Evolutionary conservation across 2,797 vertebrate genomes (phyloP), one percentile per base, ranked within the genome.

Genomic region (Cynopterus sphinx): DNA sequence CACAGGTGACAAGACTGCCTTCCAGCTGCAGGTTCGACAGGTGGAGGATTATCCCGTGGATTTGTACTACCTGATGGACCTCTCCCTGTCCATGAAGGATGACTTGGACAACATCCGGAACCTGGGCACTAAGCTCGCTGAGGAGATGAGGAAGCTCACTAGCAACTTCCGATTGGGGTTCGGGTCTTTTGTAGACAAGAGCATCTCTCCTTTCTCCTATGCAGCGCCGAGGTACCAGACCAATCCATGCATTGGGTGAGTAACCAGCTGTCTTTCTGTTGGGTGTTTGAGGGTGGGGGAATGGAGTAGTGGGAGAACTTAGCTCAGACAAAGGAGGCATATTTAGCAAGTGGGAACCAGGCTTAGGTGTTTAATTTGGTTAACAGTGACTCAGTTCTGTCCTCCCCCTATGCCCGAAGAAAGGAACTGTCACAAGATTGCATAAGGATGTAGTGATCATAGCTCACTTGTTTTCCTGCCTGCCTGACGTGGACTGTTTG

Each of bases 41-140:
- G 99, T 99, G 97, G 99, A 99, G 97, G 99, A 99, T 96, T 99
- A 99, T 87, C 99, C 99, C 0, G 99, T 99, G 98, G 99, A 99
- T 93, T 98, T 99, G 15, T 99, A 99, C 98, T 99, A 99, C 98
- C 98, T 99, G 98, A 99, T 99, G 99, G 99, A 99, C 96, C 99
- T 99, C 43, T 99, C 99, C 7, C 98, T 99, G 33, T 99, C 99
- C 98, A 99, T 99, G 99, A 99, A 99, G 2, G 99, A 99, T 0
- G 99, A 99, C 96, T 98, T 99, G 97, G 99, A 99, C 90, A 99
- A 98, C 26, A 99, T 99, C 97, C 99, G 99, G 16, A 99, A 99
- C 96, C 97, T 99, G 97, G 99, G 99, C 67, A 99, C 99, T 87
- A 99, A 99, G 96, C 98, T 99, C 90, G 99, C 99, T 0, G 99